A percentile compares a stretch with the other conserved stretches of the same genome.
phyloP scores from a whole-genome alignment of 1,140 invertebrate genomes.

The Papilio aristodemus region DNA sequence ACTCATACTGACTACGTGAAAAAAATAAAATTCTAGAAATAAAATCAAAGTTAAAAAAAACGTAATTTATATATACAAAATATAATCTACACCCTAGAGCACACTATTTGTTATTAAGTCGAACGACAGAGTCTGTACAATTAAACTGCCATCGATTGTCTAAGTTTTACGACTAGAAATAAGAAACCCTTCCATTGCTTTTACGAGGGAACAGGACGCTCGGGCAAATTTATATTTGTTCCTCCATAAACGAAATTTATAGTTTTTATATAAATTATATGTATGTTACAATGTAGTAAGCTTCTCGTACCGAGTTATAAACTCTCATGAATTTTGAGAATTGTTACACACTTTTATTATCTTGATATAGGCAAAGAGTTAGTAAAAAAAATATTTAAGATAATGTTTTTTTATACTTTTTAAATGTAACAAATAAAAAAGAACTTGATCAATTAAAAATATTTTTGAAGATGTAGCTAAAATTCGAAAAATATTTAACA shows the following conservation, averaged over 20 bases:
- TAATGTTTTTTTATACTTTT: too few relatives aligned
- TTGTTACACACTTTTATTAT: too few relatives aligned
- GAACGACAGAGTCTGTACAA: not conserved
- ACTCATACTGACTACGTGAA: too few relatives aligned
- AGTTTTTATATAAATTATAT: not conserved
- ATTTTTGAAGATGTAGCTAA: not conserved
- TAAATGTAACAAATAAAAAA: too few relatives aligned
- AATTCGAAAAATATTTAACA: not conserved
- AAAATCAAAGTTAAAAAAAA: too few relatives aligned
- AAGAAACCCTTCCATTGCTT: constrained; percentile 5
- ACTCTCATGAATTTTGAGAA: not conserved
- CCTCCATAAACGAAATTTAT: not conserved
- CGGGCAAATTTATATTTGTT: constrained; percentile 12
- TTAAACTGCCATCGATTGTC: constrained; percentile 7
- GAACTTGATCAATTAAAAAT: not conserved
- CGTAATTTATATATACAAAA: not conserved
- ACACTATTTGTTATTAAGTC: not conserved
- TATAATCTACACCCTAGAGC: not conserved
- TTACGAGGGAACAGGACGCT: not conserved
- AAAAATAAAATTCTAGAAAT: too few relatives aligned
- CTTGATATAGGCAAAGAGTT: too few relatives aligned
- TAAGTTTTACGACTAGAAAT: not conserved
- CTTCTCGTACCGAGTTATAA: not conserved
- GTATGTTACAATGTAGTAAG: not conserved
- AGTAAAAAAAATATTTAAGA: too few relatives aligned